Base-by-base conservation (phyloP, 1,140 invertebrate genomes). In the Rhopalosiphum padi region DNA sequence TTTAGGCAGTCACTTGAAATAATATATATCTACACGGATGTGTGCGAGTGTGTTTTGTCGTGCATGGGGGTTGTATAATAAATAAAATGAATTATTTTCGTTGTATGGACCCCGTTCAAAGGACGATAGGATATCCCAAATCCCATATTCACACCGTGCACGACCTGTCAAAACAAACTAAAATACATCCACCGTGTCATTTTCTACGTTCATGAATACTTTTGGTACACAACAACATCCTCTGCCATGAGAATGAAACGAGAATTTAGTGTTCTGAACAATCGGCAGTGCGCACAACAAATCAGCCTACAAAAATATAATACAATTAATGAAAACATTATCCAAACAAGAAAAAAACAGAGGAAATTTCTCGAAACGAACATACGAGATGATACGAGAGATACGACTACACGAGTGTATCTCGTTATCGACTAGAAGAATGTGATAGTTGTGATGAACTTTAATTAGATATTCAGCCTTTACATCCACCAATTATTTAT, bases 161-260 rank as follows among this genome's bases (percentile, higher is more conserved):
- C 60, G 68, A 83, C 30, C 91, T 92, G 91, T 92, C 91, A 92
- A 92, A 92, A 92, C 91, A 92, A 92, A 92, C 91, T 22, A 37
- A 82, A 83, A 92, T 53, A 83, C 91, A 41, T 51, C 25, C 46
- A 82, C 55, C 41, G 43, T 48, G 46, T 22, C 87, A 22, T 88
- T 51, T 88, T 88, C 46, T 30, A 21, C 46, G 87, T 88, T 22
- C n/a, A n/a, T 48, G 87, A 88, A 51, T 88, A 88, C 87, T 51
- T 88, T 35, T 88, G 18, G 87, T 53, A 51, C 87, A 88, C 86
- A 88, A 88, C 43, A 51, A 88, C 46, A 88, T 88, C 87, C 46
- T 48, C 46, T 53, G 87, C 46, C 23, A 87, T n/a, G 43, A 48
- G 86, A 87, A 87, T 87, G 37, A 21, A 51, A 48, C 7, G 86